Base-by-base conservation (phyloP, 2,888 invertebrate species). In the Mythimna lalbum region DNA sequence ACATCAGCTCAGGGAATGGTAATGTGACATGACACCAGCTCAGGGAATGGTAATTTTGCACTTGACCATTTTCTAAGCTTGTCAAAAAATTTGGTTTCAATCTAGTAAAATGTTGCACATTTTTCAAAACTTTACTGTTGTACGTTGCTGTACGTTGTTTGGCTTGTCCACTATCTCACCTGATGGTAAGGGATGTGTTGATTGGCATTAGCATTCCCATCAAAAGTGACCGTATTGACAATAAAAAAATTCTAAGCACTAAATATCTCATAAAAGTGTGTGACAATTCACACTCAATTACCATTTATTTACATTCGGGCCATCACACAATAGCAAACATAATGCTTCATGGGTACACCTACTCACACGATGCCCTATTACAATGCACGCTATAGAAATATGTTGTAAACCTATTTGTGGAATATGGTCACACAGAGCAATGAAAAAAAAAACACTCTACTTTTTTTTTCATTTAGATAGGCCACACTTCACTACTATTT, bases 211-310 rank as follows among this genome's bases (percentile, higher is more conserved):
- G 4, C 39, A 39, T 39, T 39, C 12, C 39, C 12, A 14, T 49
- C 12, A 39, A 27, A 67, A 47, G 0, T 4, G 12, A 2, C 43
- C 14, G 36, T 55, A 66, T 43, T 23, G 23, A 21, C 3, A 43
- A 12, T 17, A 43, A 36, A 43, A 50, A 39, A 19, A 53, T 14
- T 50, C 27, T 27, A 50, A 57, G 49, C 33, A 59, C 59, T 60
- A 33, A 63, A 49, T 52, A 36, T 50, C 7, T 19, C 33, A 23
- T 61, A 31, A 12, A 59, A 52, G 1, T 0, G 33, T 80, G 81
- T 76, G 63, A 78, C 21, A 53, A 23, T 80, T 80, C 56, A 62
- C 49, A 80, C 69, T 80, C 56, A 61, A 80, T 63, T 60, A 56
- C 21, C 1, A 5, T 47, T 76, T 80, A 77, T 76, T 69, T 80